Evolutionary conservation across 2,113 vertebrate genomes (phyloP), one percentile per base, ranked within the genome.

Genomic region (Neodontobutis hainanensis): DNA sequence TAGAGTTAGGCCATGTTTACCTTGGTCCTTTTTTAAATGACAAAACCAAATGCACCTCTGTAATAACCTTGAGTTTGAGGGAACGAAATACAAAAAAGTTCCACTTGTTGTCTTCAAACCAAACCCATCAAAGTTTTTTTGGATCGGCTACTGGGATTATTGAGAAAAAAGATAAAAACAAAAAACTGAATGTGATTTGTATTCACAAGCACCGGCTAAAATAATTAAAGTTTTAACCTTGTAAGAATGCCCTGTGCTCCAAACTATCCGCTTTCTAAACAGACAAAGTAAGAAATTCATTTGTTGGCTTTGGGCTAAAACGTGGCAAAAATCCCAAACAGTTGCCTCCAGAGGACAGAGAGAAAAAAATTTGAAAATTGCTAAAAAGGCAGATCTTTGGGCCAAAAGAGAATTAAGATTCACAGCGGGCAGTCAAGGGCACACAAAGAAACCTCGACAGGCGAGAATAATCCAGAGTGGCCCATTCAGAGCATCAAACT

Each of bases 391-490:
- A 73, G 74, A 83, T 78, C 59, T 64, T 55, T 61, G 38, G 34
- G 59, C 73, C 72, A 77, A 53, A 81, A 71, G 19, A 80, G 68
- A 82, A 84, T 90, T 86, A 85, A 68, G 72, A 88, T 90, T 86
- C 86, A 85, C 67, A 72, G 70, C 45, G 44, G 63, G 70, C 75
- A 56, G 65, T 90, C 85, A 88, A 90, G 88, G 85, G 77, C 83
- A 75, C 5, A 38, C 56, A 70, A 64, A 73, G 72, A 73, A 74
- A 80, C 57, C 70, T 70, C 1, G 0, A 36, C 47, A 36, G 44
- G 65, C 50, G 73, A 67, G 74, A 81, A 79, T 75, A 65, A 77
- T 67, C 78, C 61, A 62, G 51, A 75, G 68, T 51, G 32, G 44
- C 45, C 12, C 40, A 74, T 51, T 80, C 60, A 73, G 69, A 77